Evolutionary conservation across 2,113 vertebrate species (phyloP).

Genomic region (Sminthopsis crassicaudata): DNA sequence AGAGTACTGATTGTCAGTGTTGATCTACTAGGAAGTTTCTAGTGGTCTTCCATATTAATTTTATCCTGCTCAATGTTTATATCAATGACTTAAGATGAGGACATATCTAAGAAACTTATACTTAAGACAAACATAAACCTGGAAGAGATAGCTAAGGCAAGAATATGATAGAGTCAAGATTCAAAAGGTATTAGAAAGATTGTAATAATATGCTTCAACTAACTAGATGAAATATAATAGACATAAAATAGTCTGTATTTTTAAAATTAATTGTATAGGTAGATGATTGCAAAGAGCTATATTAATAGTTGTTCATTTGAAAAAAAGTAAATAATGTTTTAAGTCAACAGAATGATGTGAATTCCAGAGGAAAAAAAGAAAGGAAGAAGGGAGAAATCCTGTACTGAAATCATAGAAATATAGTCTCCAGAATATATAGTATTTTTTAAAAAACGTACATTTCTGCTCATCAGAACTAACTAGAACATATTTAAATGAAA

Average conservation of each 20-base stretch:
- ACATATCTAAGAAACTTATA: background rate
- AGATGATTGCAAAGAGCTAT: background rate
- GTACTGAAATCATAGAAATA: background rate
- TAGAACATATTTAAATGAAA: background rate
- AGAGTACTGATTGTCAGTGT: background rate
- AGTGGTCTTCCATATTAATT: background rate
- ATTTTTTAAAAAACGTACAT: background rate
- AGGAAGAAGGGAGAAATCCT: background rate
- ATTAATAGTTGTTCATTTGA: background rate
- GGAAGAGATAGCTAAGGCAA: background rate
- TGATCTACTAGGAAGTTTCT: background rate
- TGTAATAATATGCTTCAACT: background rate
- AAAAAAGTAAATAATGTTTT: background rate
- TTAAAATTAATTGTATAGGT: background rate
- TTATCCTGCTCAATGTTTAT: background rate
- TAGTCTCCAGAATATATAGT: background rate
- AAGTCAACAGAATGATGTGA: background rate
- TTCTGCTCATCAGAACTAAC: background rate
- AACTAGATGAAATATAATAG: background rate
- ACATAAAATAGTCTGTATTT: background rate
- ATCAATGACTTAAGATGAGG: background rate
- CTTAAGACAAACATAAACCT: background rate
- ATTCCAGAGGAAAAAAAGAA: background rate
- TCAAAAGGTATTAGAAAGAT: background rate
- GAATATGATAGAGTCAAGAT: background rate